Evolutionary conservation across 2,797 vertebrate genomes (phyloP), one percentile per base, ranked within the genome.

Genomic region (Centropyge bicolor): DNA sequence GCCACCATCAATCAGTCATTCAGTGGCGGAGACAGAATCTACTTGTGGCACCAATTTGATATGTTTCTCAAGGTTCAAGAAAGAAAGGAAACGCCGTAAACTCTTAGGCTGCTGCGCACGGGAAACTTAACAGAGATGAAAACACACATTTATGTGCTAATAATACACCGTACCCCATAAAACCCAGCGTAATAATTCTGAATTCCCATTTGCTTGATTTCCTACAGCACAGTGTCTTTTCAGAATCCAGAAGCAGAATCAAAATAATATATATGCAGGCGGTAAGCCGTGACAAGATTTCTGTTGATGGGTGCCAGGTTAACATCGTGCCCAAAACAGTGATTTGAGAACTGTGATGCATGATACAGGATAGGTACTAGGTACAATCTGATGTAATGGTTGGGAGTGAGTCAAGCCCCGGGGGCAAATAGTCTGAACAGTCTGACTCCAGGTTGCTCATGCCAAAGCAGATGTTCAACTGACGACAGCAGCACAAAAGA

Each of bases 1-100:
- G 92, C 88, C 91, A 91, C 92, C 92, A 94, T 95, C 94, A 95
- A 94, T 95, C 95, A 95, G 91, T 94, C 92, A 93, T 92, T 93
- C 88, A 81, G 86, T 24, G 57, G 81, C 71, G 43, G 83, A 88
- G 91, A 85, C 76, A 52, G 83, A 80, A 93, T 89, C 92, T 91
- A 90, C 92, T 86, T 74, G 87, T 92, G 92, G 86, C 86, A 74
- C 88, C 83, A 85, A 89, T 94, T 91, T 92, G 81, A 80, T 78
- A 61, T 78, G 78, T 90, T 93, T 91, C 86, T 87, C 83, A 80
- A 78, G 80, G 68, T 80, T 86, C 73, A 65, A 65, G 76, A 86
- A 72, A 2, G 61, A 77, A 88, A 70, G 46, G 57, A 79, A 31
- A 63, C 0, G 41, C 81, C 64, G 17, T 73, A 70, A 88, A 89